phyloP scores from a whole-genome alignment of 1,140 invertebrate genomes.

The Pogonognathellus flavescens region DNA sequence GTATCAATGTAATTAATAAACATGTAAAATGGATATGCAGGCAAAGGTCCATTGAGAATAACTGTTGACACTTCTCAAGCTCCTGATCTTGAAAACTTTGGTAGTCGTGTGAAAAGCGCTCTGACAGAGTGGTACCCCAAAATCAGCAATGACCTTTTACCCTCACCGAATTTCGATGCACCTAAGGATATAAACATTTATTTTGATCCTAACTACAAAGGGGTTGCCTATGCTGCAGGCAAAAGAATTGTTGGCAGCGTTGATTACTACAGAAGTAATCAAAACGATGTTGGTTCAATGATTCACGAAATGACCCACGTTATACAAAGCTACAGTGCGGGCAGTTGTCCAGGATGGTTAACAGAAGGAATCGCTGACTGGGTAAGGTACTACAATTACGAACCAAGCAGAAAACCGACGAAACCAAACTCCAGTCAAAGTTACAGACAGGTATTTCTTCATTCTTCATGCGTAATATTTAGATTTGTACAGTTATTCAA shows the following conservation, averaged over 20 bases:
- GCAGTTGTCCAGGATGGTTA: constrained; percentile 56
- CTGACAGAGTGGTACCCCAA: constrained; percentile 58
- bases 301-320: constrained; percentile 65
- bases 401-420: constrained; percentile 58
- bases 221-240: constrained; percentile 63
- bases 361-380: constrained; percentile 65
- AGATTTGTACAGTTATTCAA: too few species aligned
- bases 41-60: constrained; percentile 35
- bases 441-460: constrained; percentile 26
- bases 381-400: constrained; percentile 63
- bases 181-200: constrained; percentile 56
- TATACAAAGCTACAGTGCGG: constrained; percentile 55
- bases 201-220: constrained; percentile 65
- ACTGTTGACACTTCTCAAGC: constrained; percentile 48
- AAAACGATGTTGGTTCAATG: constrained; percentile 64
- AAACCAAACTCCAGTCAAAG: constrained; percentile 52
- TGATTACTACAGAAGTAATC: constrained; percentile 61
- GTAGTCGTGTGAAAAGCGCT: constrained; percentile 41
- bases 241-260: constrained; percentile 58
- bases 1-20: too few species aligned
- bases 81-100: constrained; percentile 56
- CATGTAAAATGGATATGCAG: not conserved
- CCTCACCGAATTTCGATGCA: constrained; percentile 54
- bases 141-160: constrained; percentile 33
- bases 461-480: too few species aligned